Evolutionary conservation across 2,113 vertebrate genomes (phyloP).

Genomic region (Amphiprion percula): DNA sequence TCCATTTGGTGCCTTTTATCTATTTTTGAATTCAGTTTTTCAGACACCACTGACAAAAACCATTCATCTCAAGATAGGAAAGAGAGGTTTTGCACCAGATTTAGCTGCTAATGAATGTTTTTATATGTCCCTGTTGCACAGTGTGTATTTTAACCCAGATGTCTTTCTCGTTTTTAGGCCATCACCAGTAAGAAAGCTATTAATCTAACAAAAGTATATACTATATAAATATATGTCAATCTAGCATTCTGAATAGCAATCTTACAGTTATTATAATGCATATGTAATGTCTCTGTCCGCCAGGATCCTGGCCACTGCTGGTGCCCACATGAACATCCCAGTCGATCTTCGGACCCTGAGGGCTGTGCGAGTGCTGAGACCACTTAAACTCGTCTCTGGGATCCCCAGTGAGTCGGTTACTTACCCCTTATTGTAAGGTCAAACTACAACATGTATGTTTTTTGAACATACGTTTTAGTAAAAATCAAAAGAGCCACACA

Average conservation of each 20-base stretch:
- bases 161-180: constrained; percentile 20
- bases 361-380: constrained; percentile 94
- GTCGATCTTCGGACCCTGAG: constrained; percentile 97
- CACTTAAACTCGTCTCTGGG: constrained; percentile 97
- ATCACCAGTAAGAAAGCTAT: constrained; percentile 13
- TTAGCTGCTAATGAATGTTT: constrained; percentile 40
- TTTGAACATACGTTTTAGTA: background rate
- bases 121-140: constrained; percentile 36
- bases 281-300: constrained; percentile 30
- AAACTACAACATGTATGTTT: background rate
- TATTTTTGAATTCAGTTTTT: constrained; percentile 32
- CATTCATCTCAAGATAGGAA: constrained; percentile 24
- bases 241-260: background rate
- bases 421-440: background rate
- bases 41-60: constrained; percentile 20
- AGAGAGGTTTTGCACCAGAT: constrained; percentile 22
- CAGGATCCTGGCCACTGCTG: constrained; percentile 96
- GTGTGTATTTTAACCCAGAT: constrained; percentile 35
- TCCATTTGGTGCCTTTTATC: constrained; percentile 32
- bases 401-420: constrained; percentile 93
- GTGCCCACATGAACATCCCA: constrained; percentile 98
- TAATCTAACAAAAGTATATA: background rate
- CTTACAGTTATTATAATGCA: background rate
- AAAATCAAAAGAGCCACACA: background rate
- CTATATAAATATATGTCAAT: background rate